Base-by-base conservation (phyloP, 2,797 vertebrate genomes). In the Staurois parvus region DNA sequence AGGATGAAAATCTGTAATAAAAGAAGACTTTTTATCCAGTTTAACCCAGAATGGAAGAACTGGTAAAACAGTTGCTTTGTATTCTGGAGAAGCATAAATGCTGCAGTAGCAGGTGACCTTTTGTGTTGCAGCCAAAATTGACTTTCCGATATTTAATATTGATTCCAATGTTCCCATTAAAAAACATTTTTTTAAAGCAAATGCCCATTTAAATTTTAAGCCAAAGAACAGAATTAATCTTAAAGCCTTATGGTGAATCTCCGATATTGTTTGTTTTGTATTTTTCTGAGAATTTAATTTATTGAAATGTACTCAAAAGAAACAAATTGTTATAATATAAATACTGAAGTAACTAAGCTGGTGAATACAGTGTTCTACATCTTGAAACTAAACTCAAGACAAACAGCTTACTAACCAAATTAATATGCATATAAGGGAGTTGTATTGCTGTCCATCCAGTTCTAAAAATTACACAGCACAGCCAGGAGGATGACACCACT, bases 61-160 rank as follows among this genome's bases (percentile, higher is more conserved):
- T 56, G 13, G 29, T 21, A 56, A 45, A 21, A 48, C 48, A 56
- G 24, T 77, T 67, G 62, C 15, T 78, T 78, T 78, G 26, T n/a
- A 19, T 37, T 78, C 62, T n/a, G 19, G 34, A 13, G 45, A 69
- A 17, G 9, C 24, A 42, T 73, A 17, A 48, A 48, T 34, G 30
- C 21, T 24, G 66, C 42, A 52, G 24, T 52, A 34, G 12, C 21
- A 79, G 42, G 40, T 74, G 70, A 75, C 72, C 56, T 83, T 83
- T 83, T 75, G 29, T 66, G 28, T 21, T 66, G 59, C 32, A 37
- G 59, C 15, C 56, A 59, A 72, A 81, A 81, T 73, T 40, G 69
- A 42, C 69, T 75, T 78, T 48, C 40, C 45, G 40, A 82, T 83
- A 68, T 83, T n/a, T 75, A 67, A 75, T 75, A 83, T 83, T 84